Base-by-base conservation (phyloP, 2,113 vertebrate genomes). In the Cryptotis parvus region DNA sequence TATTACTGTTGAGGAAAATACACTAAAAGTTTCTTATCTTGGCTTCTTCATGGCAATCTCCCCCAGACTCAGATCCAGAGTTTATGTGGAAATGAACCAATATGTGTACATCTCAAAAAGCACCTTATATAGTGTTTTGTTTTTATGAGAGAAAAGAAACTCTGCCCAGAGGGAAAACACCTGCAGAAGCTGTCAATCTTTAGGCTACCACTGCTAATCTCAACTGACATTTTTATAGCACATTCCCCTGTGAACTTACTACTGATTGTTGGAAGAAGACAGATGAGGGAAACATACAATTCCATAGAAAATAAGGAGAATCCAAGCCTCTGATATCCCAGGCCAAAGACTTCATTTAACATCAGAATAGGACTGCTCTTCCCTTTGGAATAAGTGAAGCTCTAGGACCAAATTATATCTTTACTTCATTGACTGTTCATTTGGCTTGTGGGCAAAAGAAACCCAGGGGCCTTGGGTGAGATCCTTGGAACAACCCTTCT, bases 61-160 rank as follows among this genome's bases (percentile, higher is more conserved):
- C 80, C 9, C 9, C 26, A 82, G 35, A 78, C 9, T 6, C 26
- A 82, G 35, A 78, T 49, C 66, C 61, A 85, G 77, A 85, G 35
- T 94, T 91, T 24, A 45, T 55, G n/a, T 89, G n/a, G 76, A 88
- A 80, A 95, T 49, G 10, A 91, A 45, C 33, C 37, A 31, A 90
- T 52, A 66, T 43, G 39, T 39, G 5, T 26, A 8, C 41, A 35
- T 41, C 26, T 43, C 18, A 31, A 61, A 80, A 3, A 80, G 73
- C 37, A 84, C 55, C 27, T 84, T 27, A 8, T 52, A 66, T 3
- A 45, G 58, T n/a, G 14, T 18, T 89, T 85, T 41, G 55, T 37
- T 76, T 0, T 75, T 58, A 63, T 11, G 58, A 41, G 33, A 27
- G 75, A 73, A 66, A 49, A n/a, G 16, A 74, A 90, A 73, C 0